Base-by-base conservation (phyloP, 2,797 vertebrate genomes). In the Leptodactylus fallax region DNA sequence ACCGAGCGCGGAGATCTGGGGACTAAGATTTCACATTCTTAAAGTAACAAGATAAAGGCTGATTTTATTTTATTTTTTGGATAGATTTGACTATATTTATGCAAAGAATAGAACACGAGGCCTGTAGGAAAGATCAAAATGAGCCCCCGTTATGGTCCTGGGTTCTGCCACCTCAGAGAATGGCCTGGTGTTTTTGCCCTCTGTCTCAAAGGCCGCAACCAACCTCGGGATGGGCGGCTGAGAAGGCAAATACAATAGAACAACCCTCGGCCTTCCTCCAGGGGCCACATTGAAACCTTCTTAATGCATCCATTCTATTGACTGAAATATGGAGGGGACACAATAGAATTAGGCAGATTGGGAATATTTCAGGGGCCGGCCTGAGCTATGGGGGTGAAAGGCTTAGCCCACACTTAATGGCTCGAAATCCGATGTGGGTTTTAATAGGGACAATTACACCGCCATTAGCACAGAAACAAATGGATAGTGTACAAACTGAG, bases 281-380 rank as follows among this genome's bases (percentile, higher is more conserved):
- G 13, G 10, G 9, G 49, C 19, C 49, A 7, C 21, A n/a, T n/a
- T 21, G 17, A 77, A 77, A 72, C 16, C 16, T 47, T 14, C 1
- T 45, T 45, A 74, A 53, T 23, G 49, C 14, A 23, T 77, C 74
- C n/a, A 3, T 77, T 25, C 49, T 77, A 77, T 77, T 53, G 74
- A 53, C 23, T 53, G 21, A 53, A 53, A 77, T 53, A 77, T 23
- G 10, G 3, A 51, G 19, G 6, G 0, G 74, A 45, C 47, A 77
- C 74, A 53, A 76, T 76, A 49, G 47, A 51, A 76, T 78, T 27
- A 25, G 76, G 13, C 51, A 10, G 76, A 78, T 78, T 56, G 76
- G 6, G 76, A 78, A 78, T 78, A 78, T 78, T 25, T 27, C 51
- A 25, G 36, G 27, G 67, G 3, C 51, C 25, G 23, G 13, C 21